Base-by-base conservation (phyloP, 2,888 invertebrate species). In the Lasius platythorax region DNA sequence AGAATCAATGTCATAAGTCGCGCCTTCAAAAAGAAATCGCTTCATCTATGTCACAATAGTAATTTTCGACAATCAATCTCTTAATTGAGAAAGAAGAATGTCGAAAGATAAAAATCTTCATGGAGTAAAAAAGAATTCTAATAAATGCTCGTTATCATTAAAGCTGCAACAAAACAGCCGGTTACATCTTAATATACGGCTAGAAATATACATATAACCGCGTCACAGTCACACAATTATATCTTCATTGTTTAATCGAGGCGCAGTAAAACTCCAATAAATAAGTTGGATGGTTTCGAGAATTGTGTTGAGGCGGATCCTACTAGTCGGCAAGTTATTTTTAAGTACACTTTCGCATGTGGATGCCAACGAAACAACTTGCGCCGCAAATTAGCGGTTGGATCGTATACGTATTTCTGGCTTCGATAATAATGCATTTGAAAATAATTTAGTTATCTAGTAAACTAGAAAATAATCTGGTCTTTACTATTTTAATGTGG, bases 101-200 rank as follows among this genome's bases (percentile, higher is more conserved):
- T 43, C 43, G 15, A 43, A 61, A 46, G 33, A 79, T 23, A 70
- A 68, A 30, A 61, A 28, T 18, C 8, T 11, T 63, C 15, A 5
- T 40, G 8, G 50, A 72, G 23, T 28, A 76, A 37, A 37, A n/a
- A 11, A 46, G 8, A 33, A 61, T 72, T 30, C 11, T 50, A 46
- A 43, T 67, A 61, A 46, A 64, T 33, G 43, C 23, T 58, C 46
- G 30, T 30, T 23, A 75, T 56, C 37, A 64, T 81, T 83, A 84
- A 90, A 88, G 79, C 75, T 88, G 87, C 84, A 67, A 63, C 76
- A 75, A 74, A 87, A 84, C 74, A 64, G 81, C 37, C 78, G 37
- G 78, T 85, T 58, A 75, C 33, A 70, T 72, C 46, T 87, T 50
- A 30, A 75, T 23, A 83, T 56, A 66, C 40, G 63, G 18, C 46